Evolutionary conservation across 2,888 invertebrate genomes (phyloP), one percentile per base, ranked within the genome.

Genomic region (Lapara coniferarum): DNA sequence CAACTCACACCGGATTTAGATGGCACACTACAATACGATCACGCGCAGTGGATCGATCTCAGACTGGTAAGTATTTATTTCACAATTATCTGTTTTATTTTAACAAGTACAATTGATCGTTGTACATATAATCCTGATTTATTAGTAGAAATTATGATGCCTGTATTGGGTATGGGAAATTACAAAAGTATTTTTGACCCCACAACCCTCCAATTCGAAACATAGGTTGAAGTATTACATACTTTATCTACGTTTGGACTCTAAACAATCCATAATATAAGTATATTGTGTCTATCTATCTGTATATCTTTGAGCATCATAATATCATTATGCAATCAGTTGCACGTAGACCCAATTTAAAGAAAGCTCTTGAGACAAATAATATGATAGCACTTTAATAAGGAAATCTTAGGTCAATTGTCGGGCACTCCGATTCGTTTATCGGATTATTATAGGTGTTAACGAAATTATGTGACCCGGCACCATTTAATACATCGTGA

Each of bases 1-100:
- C 99, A 99, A 93, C 93, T 99, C 78, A 98, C 99, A 19, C 93
- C 96, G 55, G 99, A 99, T 87, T 96, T 99, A 87, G 99, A 99
- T 83, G 99, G 99, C 58, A 96, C 97, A 44, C 95, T 99, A 80
- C 96, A 96, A 81, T 99, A 99, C 92, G 99, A 99, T 90, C 99
- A 99, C 93, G 96, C 98, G 77, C 98, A 98, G 86, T 99, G 99
- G 99, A 97, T 99, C 82, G 99, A 99, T 84, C 96, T 98, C 74
- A 95, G 99, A 89, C 91, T 98, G 91, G 94, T 93, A 81, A 90
- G 91, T 81, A 68, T 49, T 69, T 68, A 70, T 66, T 66, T 53
- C 37, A 55, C 44, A 51, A 55, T 6, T 16, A 19, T 14, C 14
- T 3, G 52, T 68, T 19, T 49, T 55, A 66, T 49, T 16, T 19